These are phyloP conservation scores for Larimichthys crocea DNA, from an alignment of 2,113 vertebrate genomes.

Conservation along the genomic window DNA sequence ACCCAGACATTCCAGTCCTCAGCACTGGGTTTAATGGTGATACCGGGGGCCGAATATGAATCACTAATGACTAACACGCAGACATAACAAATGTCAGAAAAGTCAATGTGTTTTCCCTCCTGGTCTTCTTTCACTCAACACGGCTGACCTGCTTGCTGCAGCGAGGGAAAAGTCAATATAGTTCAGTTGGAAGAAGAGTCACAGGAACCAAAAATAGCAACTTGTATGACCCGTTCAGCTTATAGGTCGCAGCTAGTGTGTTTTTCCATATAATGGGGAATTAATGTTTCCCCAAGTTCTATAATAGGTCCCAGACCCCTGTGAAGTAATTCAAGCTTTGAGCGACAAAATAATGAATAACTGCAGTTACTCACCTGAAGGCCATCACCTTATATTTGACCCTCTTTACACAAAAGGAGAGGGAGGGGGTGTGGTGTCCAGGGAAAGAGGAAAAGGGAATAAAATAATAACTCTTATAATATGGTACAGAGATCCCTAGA, in stretches of 20 bases:
- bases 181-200: slow-evolving; percentile 43
- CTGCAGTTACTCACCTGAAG: slow-evolving; percentile 34
- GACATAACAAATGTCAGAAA: slow-evolving; percentile 64
- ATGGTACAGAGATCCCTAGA: not conserved
- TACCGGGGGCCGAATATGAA: slow-evolving; percentile 57
- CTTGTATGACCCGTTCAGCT: slow-evolving; percentile 49
- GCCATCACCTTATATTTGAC: slow-evolving; percentile 50
- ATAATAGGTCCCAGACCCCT: slow-evolving; percentile 51
- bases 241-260: slow-evolving; percentile 42
- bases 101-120: slow-evolving; percentile 60
- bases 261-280: slow-evolving; percentile 51
- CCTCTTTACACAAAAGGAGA: slow-evolving; percentile 40
- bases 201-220: slow-evolving; percentile 39
- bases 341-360: slow-evolving; percentile 61
- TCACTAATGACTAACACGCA: slow-evolving; percentile 71
- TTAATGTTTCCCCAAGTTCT: slow-evolving; percentile 33
- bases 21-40: slow-evolving; percentile 64
- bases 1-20: slow-evolving; percentile 68
- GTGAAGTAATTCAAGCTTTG: slow-evolving; percentile 56
- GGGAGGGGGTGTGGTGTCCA: not conserved
- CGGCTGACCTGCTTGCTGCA: slow-evolving; percentile 27
- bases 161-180: slow-evolving; percentile 56
- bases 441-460: slow-evolving; percentile 13
- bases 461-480: slow-evolving; percentile 1
- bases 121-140: slow-evolving; percentile 47